Conservation (phyloP, 2,888 invertebrate genomes). For the Epiblema foenella region DNA sequence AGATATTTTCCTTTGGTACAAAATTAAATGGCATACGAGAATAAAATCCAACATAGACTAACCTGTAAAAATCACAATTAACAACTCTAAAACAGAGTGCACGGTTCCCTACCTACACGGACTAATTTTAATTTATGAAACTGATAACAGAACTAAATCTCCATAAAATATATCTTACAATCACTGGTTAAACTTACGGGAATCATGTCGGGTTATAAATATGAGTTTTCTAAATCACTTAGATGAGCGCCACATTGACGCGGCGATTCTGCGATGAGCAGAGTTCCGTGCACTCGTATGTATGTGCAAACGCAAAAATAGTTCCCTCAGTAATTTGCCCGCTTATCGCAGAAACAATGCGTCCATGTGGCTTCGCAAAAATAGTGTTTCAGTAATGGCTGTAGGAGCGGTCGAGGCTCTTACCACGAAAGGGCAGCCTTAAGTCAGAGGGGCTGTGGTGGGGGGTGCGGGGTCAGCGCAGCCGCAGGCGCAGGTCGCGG, state of each 20-base stretch:
- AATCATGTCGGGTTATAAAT: conserved; percentile 5
- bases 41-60: conserved; percentile 43
- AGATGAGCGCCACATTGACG: neutral
- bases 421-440: conserved; percentile 59
- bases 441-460: conserved; percentile 61
- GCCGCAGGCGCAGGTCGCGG: conserved; percentile 83
- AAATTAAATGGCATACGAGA: conserved; percentile 72
- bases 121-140: conserved; percentile 29
- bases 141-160: conserved; percentile 40
- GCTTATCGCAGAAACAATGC: neutral
- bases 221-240: conserved; percentile 1
- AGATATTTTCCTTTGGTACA: conserved; percentile 52
- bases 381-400: conserved; percentile 51
- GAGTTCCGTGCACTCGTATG: no score
- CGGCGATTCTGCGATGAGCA: neutral
- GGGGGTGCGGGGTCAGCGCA: conserved; percentile 73
- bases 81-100: conserved; percentile 39
- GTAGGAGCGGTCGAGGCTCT: conserved; percentile 72
- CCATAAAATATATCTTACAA: conserved; percentile 44
- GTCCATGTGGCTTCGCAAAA: neutral
- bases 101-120: conserved; percentile 21
- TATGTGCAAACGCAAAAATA: neutral
- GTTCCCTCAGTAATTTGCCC: neutral
- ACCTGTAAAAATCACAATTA: conserved; percentile 47
- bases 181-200: conserved; percentile 32